A percentile compares a stretch with the other conserved stretches of the same genome.
Evolutionary conservation across 2,797 vertebrate species (phyloP).

Genomic region (Dicrostonyx torquatus): DNA sequence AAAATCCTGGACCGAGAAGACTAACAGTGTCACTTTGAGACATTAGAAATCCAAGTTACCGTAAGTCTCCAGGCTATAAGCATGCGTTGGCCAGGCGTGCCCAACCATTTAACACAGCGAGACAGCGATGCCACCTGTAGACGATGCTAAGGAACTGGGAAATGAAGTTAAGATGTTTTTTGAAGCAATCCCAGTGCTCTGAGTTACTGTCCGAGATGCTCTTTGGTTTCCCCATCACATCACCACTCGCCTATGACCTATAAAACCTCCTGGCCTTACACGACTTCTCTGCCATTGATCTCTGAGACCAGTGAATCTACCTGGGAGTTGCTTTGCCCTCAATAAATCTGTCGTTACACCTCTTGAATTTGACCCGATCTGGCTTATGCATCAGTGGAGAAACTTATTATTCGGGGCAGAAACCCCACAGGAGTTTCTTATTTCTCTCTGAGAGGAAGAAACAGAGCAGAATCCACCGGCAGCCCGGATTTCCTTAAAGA

Average conservation of each 20-base stretch:
- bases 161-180: neutral
- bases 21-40: neutral
- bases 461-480: neutral
- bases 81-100: neutral
- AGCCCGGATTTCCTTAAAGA: neutral
- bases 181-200: neutral
- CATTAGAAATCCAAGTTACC: neutral
- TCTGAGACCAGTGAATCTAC: neutral
- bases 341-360: neutral
- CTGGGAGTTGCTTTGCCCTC: neutral
- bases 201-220: neutral
- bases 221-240: no score
- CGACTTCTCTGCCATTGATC: neutral
- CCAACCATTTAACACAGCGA: neutral
- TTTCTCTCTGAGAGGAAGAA: neutral
- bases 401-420: neutral
- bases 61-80: neutral
- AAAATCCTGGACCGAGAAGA: neutral
- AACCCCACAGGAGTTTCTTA: neutral
- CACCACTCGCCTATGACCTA: neutral
- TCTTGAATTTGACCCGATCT: neutral
- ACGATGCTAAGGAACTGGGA: neutral
- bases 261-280: neutral
- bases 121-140: no score
- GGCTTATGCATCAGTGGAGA: neutral